phyloP scores from a whole-genome alignment of 2,797 vertebrate genomes.

The Aplochiton taeniatus region DNA sequence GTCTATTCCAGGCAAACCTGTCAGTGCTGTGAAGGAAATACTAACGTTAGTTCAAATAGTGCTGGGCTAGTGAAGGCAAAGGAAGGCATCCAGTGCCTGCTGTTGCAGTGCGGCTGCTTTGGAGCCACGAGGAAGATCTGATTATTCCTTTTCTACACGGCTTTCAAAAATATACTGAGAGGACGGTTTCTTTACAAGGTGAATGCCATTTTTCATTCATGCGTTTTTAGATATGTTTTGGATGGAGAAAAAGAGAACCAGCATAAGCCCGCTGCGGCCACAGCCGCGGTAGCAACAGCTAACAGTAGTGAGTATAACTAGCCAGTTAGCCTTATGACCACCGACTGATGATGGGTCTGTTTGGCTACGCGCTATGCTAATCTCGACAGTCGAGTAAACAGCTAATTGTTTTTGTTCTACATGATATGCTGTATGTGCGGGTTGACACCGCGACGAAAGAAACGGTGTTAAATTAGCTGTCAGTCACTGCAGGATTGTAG shows the following conservation, averaged over 20 bases:
- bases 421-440: too few relatives aligned
- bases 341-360: too few relatives aligned
- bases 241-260: background rate
- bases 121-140: slow-evolving; percentile 59
- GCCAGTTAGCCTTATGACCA: background rate
- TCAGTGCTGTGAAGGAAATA: slow-evolving; percentile 71
- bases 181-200: slow-evolving; percentile 65
- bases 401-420: too few relatives aligned
- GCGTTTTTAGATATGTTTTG: slow-evolving; percentile 10
- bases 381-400: too few relatives aligned
- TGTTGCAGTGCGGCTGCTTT: slow-evolving; percentile 79
- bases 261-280: too few relatives aligned
- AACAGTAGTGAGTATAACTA: background rate
- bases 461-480: too few relatives aligned
- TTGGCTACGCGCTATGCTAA: too few relatives aligned
- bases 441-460: too few relatives aligned
- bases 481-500: too few relatives aligned
- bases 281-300: background rate
- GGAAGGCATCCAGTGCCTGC: slow-evolving; percentile 75
- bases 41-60: slow-evolving; percentile 52
- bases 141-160: slow-evolving; percentile 42
- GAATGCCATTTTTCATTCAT: slow-evolving; percentile 48
- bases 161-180: slow-evolving; percentile 58
- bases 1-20: slow-evolving; percentile 79
- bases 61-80: slow-evolving; percentile 57